Conservation (phyloP, 2,113 vertebrate genomes). For the Vombatus ursinus region DNA sequence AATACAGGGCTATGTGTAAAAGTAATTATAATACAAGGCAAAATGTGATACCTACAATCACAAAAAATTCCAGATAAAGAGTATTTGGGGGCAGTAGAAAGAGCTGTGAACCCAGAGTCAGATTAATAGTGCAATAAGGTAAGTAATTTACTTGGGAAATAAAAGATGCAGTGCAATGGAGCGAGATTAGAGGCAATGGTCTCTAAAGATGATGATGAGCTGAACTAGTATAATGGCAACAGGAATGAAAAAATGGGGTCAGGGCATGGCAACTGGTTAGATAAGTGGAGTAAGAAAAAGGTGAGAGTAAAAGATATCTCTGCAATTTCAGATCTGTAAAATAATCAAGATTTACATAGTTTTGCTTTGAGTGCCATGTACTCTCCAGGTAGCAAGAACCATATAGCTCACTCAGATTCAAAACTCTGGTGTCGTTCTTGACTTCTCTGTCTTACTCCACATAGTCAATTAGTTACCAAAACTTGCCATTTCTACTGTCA, state of each 20-base stretch:
- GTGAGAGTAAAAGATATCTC: background rate
- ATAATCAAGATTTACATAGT: background rate
- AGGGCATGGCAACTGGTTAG: background rate
- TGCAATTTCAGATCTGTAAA: background rate
- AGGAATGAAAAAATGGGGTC: background rate
- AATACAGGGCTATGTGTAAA: background rate
- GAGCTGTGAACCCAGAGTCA: background rate
- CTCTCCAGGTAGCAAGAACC: background rate
- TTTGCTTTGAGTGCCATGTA: background rate
- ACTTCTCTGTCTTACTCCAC: background rate
- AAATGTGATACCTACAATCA: background rate
- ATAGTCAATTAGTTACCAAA: background rate
- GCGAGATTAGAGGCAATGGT: background rate
- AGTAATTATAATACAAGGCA: background rate
- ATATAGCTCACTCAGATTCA: background rate
- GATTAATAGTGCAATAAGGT: background rate
- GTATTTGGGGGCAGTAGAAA: background rate
- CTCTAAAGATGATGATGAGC: background rate
- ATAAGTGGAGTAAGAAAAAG: background rate
- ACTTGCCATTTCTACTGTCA: background rate
- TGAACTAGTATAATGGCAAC: background rate
- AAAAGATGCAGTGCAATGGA: background rate
- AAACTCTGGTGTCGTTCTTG: background rate
- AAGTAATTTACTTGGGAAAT: background rate
- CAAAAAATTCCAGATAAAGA: background rate